Evolutionary conservation across 2,888 invertebrate species (phyloP), one percentile per base, ranked within the genome.

Genomic region (Heliconius hortense): DNA sequence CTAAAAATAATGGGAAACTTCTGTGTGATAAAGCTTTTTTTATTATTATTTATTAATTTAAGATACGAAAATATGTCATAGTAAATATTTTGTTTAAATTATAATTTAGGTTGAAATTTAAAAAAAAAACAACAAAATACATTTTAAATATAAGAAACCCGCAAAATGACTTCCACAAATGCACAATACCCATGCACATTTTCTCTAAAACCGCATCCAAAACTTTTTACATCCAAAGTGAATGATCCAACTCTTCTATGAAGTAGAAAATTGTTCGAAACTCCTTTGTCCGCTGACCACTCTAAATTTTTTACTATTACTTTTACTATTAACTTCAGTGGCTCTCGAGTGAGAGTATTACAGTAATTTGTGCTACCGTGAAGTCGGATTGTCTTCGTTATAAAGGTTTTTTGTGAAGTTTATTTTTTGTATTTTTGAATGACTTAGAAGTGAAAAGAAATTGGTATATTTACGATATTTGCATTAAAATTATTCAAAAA

Each of bases 261-360:
- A 89, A 93, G 92, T 91, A 88, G 85, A 90, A 92, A 92, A 91
- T 92, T 91, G 90, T 87, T 87, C 90, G 86, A 86, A 88, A 89
- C 88, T 89, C 89, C 92, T 92, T 91, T 91, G 92, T 92, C 84
- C 86, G 85, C 83, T 92, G 92, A 91, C 91, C 92, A 88, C 85
- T 90, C 82, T 78, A 87, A 86, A 87, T 89, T 90, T 90, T 90
- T 88, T 88, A 90, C 90, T 90, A 89, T 89, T 87, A 90, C 90
- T 90, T 90, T 88, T 88, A 90, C 90, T 90, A 89, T 89, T 87
- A 90, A 89, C 89, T 87, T 87, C 87, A 86, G 77, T 79, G 77
- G 76, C 77, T 78, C 77, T 79, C 79, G 75, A 78, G 77, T 78
- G 74, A 71, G 62, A 74, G 70, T 77, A 77, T 78, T 75, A 77